Base-by-base conservation (phyloP, 2,113 vertebrate species). In the Crotalus horridus region DNA sequence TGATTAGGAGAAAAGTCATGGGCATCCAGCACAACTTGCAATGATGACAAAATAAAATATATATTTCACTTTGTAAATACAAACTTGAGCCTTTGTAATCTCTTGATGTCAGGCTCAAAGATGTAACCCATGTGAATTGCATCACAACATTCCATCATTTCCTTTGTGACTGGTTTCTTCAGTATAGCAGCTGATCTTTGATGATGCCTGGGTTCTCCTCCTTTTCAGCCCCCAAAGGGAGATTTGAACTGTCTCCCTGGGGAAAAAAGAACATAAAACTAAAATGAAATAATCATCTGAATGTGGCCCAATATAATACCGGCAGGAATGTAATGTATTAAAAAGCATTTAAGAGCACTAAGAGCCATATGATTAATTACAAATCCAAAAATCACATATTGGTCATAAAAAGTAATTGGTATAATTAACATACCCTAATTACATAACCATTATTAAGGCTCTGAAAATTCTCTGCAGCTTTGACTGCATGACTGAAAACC, bases 341-440 rank as follows among this genome's bases (percentile, higher is more conserved):
- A 17, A 43, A 90, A 11, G 39, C 74, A 88, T n/a, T 81, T 81
- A 81, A 39, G 29, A 88, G 54, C 20, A 46, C 58, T 4, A 1
- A 81, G 89, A 91, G 64, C 85, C 74, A 51, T 92, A 61, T 56
- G 69, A 1, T 90, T 92, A 94, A 91, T 92, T 92, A 91, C 24
- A 59, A 86, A 91, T 46, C 48, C 61, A 48, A 51, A 87, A 51
- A 24, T 46, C 91, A 74, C 86, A 89, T 43, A 69, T 46, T 91
- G 92, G 39, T 92, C 92, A 87, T 51, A 61, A 89, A 93, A 87
- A 59, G 61, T 54, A 85, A 93, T 88, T 85, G 88, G 64, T 89
- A 12, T 92, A 94, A 94, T 93, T 92, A 92, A 91, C 88, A 6
- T 88, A 87, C 61, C 43, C 39, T 94, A 94, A 92, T 92, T 91